Conservation (phyloP, 2,797 vertebrate species). For the Enteromius anoplus region DNA sequence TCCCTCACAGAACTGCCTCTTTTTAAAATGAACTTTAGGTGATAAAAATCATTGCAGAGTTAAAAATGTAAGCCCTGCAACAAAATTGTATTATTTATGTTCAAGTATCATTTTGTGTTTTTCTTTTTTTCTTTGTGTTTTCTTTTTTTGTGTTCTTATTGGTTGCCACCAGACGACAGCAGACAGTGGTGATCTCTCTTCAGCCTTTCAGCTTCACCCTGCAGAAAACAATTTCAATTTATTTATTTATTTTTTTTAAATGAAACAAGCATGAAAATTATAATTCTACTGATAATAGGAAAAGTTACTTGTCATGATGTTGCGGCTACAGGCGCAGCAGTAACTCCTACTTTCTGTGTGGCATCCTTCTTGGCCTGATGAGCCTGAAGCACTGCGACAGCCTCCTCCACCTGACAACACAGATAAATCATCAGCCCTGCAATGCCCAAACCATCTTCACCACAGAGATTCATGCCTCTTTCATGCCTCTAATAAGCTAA, state of each 20-base stretch:
- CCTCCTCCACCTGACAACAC: conserved; percentile 89
- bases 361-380: conserved; percentile 99
- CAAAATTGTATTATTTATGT: conserved; percentile 60
- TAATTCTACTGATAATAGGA: conserved; percentile 11
- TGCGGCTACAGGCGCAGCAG: conserved; percentile 68
- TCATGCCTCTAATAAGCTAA: background rate
- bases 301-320: conserved; percentile 74
- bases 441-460: no score
- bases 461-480: background rate
- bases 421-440: conserved; percentile 6
- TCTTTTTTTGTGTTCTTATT: conserved; percentile 59
- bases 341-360: conserved; percentile 91
- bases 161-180: conserved; percentile 51
- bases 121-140: conserved; percentile 53
- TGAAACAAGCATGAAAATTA: background rate
- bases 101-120: conserved; percentile 71
- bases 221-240: conserved; percentile 56
- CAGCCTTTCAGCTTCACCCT: conserved; percentile 59
- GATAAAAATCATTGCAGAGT: conserved; percentile 71
- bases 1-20: conserved; percentile 55
- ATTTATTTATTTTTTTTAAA: no score
- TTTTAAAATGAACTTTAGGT: conserved; percentile 64
- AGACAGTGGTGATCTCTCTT: conserved; percentile 56
- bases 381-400: conserved; percentile 94
- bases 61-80: conserved; percentile 71